Evolutionary conservation across 2,797 vertebrate species (phyloP).

Genomic region (Botia kubotai): DNA sequence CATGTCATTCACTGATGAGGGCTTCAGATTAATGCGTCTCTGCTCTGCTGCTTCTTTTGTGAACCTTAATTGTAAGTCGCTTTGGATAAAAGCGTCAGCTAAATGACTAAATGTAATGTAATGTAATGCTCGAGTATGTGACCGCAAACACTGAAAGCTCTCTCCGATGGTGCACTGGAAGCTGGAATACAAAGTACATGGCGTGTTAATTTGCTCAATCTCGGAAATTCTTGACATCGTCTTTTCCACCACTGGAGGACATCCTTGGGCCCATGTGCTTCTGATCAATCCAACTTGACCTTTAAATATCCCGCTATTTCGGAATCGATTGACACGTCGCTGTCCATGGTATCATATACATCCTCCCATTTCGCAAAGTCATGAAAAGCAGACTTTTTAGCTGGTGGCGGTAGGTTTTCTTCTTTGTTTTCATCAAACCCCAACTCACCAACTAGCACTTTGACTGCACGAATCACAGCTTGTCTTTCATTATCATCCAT

Average conservation of each 20-base stretch:
- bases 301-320: constrained; percentile 18
- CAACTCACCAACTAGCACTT: not conserved
- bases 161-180: not conserved
- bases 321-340: not conserved
- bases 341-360: constrained; percentile 19
- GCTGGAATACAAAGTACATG: constrained; percentile 16
- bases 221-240: constrained; percentile 4
- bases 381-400: not conserved
- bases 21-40: constrained; percentile 1
- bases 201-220: not conserved
- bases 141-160: constrained; percentile 25
- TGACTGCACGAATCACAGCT: not conserved
- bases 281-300: constrained; percentile 9
- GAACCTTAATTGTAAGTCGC: too few species aligned
- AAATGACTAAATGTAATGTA: too few species aligned
- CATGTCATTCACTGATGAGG: constrained; percentile 13
- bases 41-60: not conserved
- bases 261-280: not conserved
- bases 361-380: not conserved
- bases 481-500: not conserved
- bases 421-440: not conserved
- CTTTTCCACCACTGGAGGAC: constrained; percentile 10
- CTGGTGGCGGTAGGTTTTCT: not conserved
- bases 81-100: too few species aligned
- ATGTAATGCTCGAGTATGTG: not conserved